These are phyloP conservation scores for Yasuhikotakia modesta DNA, from an alignment of 2,797 vertebrate species.

Conservation along the genomic window DNA sequence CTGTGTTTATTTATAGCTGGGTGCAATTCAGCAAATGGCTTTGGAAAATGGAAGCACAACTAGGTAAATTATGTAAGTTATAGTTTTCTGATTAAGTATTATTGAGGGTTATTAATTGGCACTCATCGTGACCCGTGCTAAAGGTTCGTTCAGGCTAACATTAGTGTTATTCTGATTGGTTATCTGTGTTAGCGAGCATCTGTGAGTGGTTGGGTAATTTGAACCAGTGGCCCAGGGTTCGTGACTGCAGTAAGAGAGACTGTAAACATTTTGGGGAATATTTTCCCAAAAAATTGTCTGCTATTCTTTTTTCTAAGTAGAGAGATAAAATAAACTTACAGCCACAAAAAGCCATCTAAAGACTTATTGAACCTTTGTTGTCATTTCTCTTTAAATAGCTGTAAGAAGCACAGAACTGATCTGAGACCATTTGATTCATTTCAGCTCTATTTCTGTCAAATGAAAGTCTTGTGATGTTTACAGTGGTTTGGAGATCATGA, in stretches of 20 bases:
- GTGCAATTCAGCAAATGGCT: constrained; percentile 13
- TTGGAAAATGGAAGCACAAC: constrained; percentile 37
- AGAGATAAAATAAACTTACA: not conserved
- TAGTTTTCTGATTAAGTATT: too few relatives aligned
- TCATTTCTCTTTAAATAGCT: constrained; percentile 17
- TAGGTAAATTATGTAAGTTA: constrained; percentile 25
- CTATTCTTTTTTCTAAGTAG: not conserved
- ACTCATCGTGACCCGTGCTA: too few relatives aligned
- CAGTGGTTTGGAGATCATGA: constrained; percentile 44
- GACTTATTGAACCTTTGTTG: too few relatives aligned
- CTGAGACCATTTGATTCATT: not conserved
- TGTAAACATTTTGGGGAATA: constrained; percentile 40
- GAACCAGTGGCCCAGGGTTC: constrained; percentile 46
- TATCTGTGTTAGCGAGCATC: constrained; percentile 36
- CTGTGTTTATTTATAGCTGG: constrained; percentile 50
- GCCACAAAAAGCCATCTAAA: too few relatives aligned
- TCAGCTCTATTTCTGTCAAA: constrained; percentile 41
- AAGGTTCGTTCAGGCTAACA: not conserved
- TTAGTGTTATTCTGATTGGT: constrained; percentile 2
- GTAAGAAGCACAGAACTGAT: constrained; percentile 11
- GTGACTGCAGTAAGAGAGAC: constrained; percentile 37
- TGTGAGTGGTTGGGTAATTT: constrained; percentile 44
- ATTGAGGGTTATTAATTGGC: too few relatives aligned
- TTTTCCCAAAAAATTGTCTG: constrained; percentile 12
- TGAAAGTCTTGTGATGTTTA: constrained; percentile 59